Conservation (phyloP, 2,888 invertebrate genomes). For the Stenolophus ochropezus region DNA sequence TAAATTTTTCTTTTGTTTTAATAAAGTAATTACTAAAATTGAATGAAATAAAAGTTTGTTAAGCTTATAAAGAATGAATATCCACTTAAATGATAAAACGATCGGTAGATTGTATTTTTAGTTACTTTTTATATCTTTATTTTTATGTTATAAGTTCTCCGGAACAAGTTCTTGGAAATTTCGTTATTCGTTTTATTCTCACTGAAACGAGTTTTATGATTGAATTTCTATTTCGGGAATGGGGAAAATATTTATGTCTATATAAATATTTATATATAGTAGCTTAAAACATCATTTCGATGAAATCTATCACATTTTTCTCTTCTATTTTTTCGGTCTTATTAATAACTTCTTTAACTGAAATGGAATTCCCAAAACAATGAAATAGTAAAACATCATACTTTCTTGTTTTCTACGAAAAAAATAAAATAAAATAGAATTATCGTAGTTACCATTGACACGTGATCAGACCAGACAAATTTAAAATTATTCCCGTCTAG, state of each 20-base stretch:
- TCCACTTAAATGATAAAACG: slow-evolving; percentile 29
- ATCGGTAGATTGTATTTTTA: slow-evolving; percentile 37
- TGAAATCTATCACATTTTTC: slow-evolving; percentile 38
- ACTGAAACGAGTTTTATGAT: slow-evolving; percentile 57
- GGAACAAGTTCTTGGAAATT: slow-evolving; percentile 55
- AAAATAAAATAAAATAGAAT: too few relatives aligned
- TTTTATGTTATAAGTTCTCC: slow-evolving; percentile 42
- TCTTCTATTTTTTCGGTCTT: not conserved
- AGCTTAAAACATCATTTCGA: slow-evolving; percentile 40
- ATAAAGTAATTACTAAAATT: too few relatives aligned
- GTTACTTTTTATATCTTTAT: slow-evolving; percentile 48
- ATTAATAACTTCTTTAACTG: not conserved
- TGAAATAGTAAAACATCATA: not conserved
- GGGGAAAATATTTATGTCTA: slow-evolving; percentile 54
- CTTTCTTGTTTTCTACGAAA: not conserved
- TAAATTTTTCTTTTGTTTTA: too few relatives aligned
- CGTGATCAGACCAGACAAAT: too few relatives aligned
- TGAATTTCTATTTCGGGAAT: slow-evolving; percentile 59
- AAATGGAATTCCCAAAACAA: not conserved
- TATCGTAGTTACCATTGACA: too few relatives aligned
- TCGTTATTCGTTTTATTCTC: slow-evolving; percentile 48
- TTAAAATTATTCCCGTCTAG: too few relatives aligned
- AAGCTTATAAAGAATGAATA: too few relatives aligned
- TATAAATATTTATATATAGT: slow-evolving; percentile 48
- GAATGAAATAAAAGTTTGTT: too few relatives aligned